Evolutionary conservation across 2,797 vertebrate species (phyloP).

Genomic region (Sebastes taczanowskii): DNA sequence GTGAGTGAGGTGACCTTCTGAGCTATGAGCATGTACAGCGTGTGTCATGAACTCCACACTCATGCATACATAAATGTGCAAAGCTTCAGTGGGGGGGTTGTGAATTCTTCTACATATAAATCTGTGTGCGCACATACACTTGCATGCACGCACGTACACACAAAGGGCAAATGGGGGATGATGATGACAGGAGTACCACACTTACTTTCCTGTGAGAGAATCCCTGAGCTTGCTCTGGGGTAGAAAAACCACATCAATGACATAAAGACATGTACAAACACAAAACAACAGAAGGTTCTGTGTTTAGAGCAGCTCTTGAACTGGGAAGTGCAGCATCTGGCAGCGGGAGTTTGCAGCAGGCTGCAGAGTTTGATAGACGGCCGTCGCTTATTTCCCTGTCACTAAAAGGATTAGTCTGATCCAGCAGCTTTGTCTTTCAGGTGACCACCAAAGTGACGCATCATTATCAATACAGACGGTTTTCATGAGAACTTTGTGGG

Average conservation of each 20-base stretch:
- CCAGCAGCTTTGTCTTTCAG: constrained; percentile 1
- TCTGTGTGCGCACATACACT: constrained; percentile 58
- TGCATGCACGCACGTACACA: constrained; percentile 65
- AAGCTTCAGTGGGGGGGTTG: constrained; percentile 71
- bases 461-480: not conserved
- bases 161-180: constrained; percentile 55
- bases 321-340: constrained; percentile 7
- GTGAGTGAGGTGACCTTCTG: constrained; percentile 73
- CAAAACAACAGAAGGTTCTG: constrained; percentile 72
- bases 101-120: constrained; percentile 36
- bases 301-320: constrained; percentile 65
- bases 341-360: constrained; percentile 5
- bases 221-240: constrained; percentile 98
- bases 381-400: not conserved
- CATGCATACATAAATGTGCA: constrained; percentile 89
- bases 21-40: constrained; percentile 68
- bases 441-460: not conserved
- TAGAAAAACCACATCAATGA: constrained; percentile 89
- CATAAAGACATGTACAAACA: constrained; percentile 71
- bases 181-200: constrained; percentile 82
- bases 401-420: not conserved
- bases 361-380: constrained; percentile 1
- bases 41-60: constrained; percentile 70
- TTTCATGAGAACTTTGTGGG: not conserved
- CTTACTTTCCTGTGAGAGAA: constrained; percentile 99